Base-by-base conservation (phyloP, 1,140 invertebrate genomes). In the Drosophila sulfurigaster region DNA sequence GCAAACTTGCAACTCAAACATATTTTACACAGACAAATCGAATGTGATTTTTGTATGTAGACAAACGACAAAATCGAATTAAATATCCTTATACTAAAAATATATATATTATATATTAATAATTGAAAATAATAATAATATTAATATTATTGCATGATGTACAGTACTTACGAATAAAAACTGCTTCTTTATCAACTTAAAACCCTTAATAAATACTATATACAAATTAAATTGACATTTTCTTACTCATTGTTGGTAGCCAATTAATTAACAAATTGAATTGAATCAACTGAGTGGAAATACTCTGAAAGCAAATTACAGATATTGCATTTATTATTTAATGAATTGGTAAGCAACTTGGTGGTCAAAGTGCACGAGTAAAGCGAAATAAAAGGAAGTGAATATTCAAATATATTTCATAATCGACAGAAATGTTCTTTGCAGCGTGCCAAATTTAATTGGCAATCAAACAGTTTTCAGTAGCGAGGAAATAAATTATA, bases 31-130 rank as follows among this genome's bases (percentile, higher is more conserved):
- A 60, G 32, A 65, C 57, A 45, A 64, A 82, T 85, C 77, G 72
- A 71, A 79, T 83, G 81, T 85, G 81, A 85, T 85, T 77, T 83
- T 85, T 78, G 73, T 75, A 81, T 64, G 60, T 64, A 71, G 20
- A 83, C 20, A 66, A 74, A 66, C 67, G 74, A 72, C 64, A 56
- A 51, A 69, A 45, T 28, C 43, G 8, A 30, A 63, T 41, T 46
- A 38, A 64, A 41, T 71, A 63, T 70, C 64, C 75, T 48, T 75
- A 80, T 66, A 41, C 1, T 57, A 57, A 54, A 38, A 35, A 38
- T 41, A 25, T 15, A 54, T 35, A 32, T 11, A 32, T 8, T 11
- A 52, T 30, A 54, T 35, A 15, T 25, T 64, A 41, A 51, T 64
- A 64, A 30, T 51, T 30, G 28, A 64, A 25, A n/a, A 10, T 54